Conservation (phyloP, 2,888 invertebrate species). For the Sialis fuliginosa region DNA sequence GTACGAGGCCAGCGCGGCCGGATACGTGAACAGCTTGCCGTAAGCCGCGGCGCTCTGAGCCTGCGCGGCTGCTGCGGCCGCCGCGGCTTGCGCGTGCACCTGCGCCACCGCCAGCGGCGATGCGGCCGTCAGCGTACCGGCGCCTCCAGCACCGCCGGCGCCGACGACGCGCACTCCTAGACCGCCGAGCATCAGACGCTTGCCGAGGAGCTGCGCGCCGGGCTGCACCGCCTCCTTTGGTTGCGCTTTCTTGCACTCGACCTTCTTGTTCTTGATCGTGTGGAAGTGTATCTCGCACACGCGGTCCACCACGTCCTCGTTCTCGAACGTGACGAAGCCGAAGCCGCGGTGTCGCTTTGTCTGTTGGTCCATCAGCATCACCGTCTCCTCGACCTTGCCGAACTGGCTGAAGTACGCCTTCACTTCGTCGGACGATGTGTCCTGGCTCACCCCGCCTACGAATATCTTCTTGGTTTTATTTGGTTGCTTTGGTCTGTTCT, state of each 20-base stretch:
- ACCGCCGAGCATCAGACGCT: conserved; percentile 51
- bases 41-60: conserved; percentile 43
- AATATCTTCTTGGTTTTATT: conserved; percentile 86
- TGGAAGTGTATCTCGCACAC: conserved; percentile 91
- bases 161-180: conserved; percentile 48
- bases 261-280: conserved; percentile 82
- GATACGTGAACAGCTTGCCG: conserved; percentile 44
- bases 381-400: conserved; percentile 79
- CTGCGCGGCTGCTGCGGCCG: conserved; percentile 35
- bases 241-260: conserved; percentile 82
- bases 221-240: conserved; percentile 76
- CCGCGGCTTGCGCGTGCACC: conserved; percentile 26
- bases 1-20: conserved; percentile 36
- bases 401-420: conserved; percentile 81
- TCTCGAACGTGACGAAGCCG: conserved; percentile 83
- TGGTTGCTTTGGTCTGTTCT: conserved; percentile 68
- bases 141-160: conserved; percentile 35
- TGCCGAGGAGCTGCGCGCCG: conserved; percentile 46
- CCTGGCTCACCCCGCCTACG: conserved; percentile 82
- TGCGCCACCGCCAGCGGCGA: conserved; percentile 37
- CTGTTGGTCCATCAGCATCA: conserved; percentile 89
- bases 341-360: conserved; percentile 82
- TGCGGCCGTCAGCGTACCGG: conserved; percentile 31
- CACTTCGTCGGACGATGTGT: conserved; percentile 80
- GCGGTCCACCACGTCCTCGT: conserved; percentile 77